phyloP scores from a whole-genome alignment of 1,140 invertebrate genomes.

The Archivesica marissinica region DNA sequence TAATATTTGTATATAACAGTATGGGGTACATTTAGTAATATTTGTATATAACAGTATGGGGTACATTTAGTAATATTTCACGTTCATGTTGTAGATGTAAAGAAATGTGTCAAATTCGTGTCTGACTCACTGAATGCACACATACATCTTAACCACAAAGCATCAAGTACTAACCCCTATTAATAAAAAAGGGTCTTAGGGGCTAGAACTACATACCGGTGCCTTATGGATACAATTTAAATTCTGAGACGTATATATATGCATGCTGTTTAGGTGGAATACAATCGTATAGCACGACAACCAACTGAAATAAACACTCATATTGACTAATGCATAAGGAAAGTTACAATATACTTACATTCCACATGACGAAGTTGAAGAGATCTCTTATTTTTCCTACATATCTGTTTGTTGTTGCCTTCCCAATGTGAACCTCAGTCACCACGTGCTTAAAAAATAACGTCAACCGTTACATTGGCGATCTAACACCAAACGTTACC shows the following conservation, averaged over 20 bases:
- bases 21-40: too few relatives aligned
- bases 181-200: not conserved
- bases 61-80: too few relatives aligned
- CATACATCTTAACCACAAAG: too few relatives aligned
- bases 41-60: too few relatives aligned
- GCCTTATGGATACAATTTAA: not conserved
- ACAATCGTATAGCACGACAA: not conserved
- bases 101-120: too few relatives aligned
- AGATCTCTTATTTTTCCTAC: constrained; percentile 56
- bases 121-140: too few relatives aligned
- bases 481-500: too few relatives aligned
- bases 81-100: too few relatives aligned
- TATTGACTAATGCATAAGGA: not conserved
- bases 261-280: not conserved
- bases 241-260: not conserved
- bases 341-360: constrained; percentile 46
- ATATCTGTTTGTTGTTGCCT: constrained; percentile 60
- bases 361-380: constrained; percentile 64
- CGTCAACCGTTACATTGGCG: too few relatives aligned
- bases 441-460: constrained; percentile 64
- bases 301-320: not conserved
- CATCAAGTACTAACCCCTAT: too few relatives aligned
- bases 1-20: too few relatives aligned
- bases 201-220: not conserved
- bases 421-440: constrained; percentile 66